These are phyloP conservation scores for Cyanoramphus novaezelandiae DNA, from an alignment of 2,113 vertebrate genomes.

Conservation along the genomic window DNA sequence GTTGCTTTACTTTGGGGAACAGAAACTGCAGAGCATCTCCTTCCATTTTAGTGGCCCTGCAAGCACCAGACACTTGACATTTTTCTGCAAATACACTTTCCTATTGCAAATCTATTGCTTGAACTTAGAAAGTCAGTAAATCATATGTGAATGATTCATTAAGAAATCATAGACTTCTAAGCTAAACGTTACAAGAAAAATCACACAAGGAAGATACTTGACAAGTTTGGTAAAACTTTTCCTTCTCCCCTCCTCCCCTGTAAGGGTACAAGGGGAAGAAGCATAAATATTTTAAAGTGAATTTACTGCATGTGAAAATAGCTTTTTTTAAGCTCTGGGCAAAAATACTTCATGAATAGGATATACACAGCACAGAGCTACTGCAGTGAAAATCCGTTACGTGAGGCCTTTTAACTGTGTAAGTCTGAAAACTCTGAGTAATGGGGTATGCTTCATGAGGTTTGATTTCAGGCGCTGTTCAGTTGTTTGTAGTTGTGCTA, in stretches of 20 bases:
- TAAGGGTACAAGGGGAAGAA: neutral
- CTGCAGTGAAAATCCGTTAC: neutral
- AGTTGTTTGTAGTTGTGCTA: neutral
- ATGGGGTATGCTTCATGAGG: neutral
- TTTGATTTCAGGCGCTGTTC: neutral
- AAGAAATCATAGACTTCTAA: neutral
- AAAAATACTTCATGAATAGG: neutral
- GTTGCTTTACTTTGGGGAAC: neutral
- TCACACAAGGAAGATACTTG: neutral
- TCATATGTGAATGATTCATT: neutral
- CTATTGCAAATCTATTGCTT: neutral
- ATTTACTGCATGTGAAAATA: neutral
- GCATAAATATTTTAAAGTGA: neutral
- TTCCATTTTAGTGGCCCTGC: neutral
- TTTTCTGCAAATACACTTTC: neutral
- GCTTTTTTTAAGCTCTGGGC: neutral
- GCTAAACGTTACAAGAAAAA: neutral
- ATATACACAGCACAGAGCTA: neutral
- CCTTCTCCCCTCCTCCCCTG: neutral
- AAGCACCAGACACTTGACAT: neutral
- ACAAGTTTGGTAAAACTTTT: neutral
- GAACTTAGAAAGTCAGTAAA: neutral
- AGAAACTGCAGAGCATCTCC: neutral
- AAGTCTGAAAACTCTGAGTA: neutral
- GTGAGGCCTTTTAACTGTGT: neutral